A percentile compares a stretch with the other conserved stretches of the same genome.
Evolutionary conservation across 2,888 invertebrate genomes (phyloP).

Genomic region (Chrysodeixis includens): DNA sequence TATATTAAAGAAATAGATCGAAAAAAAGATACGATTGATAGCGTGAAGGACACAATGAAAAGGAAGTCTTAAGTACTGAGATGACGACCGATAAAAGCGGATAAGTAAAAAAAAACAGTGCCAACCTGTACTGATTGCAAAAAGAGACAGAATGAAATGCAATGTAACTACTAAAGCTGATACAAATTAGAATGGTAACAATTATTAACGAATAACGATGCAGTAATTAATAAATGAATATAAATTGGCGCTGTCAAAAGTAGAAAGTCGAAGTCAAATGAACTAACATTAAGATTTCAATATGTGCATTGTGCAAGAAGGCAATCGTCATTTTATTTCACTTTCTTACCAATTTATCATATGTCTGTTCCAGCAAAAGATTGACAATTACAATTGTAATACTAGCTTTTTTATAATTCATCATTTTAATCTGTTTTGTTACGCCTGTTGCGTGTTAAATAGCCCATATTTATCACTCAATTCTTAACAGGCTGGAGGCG

Average conservation of each 20-base stretch:
- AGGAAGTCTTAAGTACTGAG: not conserved
- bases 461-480: too few species aligned
- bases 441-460: not conserved
- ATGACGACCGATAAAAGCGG: not conserved
- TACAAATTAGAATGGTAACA: conserved; percentile 17
- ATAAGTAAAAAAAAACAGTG: too few species aligned
- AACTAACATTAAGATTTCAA: conserved; percentile 20
- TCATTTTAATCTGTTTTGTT: conserved; percentile 9
- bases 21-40: too few species aligned
- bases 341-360: conserved; percentile 20
- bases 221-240: conserved; percentile 16
- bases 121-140: not conserved
- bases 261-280: conserved; percentile 33
- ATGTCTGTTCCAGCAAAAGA: conserved; percentile 17
- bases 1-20: not conserved
- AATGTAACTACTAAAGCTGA: not conserved
- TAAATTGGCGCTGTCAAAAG: conserved; percentile 20
- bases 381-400: conserved; percentile 5
- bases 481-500: not conserved
- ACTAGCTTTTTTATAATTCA: not conserved
- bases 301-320: conserved; percentile 8
- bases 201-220: conserved; percentile 15
- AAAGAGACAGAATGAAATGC: not conserved
- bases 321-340: conserved; percentile 19
- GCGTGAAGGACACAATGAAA: not conserved